Evolutionary conservation across 2,113 vertebrate species (phyloP).

Genomic region (Neomonachus schauinslandi): DNA sequence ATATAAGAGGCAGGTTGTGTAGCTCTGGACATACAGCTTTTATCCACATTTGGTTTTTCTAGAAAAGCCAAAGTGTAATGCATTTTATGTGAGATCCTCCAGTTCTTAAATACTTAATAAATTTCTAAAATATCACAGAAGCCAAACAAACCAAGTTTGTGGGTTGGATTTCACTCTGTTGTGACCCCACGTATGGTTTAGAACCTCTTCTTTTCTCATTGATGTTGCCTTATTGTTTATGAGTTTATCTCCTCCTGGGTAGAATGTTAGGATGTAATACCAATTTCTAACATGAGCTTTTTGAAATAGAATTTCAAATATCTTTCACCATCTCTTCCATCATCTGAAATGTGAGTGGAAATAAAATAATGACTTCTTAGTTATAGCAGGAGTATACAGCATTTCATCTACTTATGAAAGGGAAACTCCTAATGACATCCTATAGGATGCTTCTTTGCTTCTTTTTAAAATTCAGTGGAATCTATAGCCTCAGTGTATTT

Average conservation of each 20-base stretch:
- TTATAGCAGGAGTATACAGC: neutral
- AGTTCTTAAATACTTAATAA: neutral
- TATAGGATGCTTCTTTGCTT: neutral
- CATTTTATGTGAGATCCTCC: neutral
- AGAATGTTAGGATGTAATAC: neutral
- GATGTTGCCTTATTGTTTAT: neutral
- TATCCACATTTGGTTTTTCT: neutral
- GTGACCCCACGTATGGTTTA: neutral
- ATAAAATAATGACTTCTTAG: slow-evolving; percentile 24
- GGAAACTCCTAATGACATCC: neutral
- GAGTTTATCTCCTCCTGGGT: neutral
- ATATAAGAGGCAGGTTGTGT: neutral
- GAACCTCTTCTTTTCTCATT: neutral
- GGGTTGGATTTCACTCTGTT: neutral
- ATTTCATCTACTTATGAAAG: neutral
- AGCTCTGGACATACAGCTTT: neutral
- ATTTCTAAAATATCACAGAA: neutral
- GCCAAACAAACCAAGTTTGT: neutral
- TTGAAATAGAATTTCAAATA: slow-evolving; percentile 27
- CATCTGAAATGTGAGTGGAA: slow-evolving; percentile 18
- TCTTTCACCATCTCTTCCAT: neutral
- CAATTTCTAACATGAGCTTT: slow-evolving; percentile 14
- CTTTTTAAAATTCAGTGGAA: neutral
- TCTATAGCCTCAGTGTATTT: neutral
- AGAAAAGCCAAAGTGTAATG: neutral